Base-by-base conservation (phyloP, 2,113 vertebrate species). In the Oncorhynchus mykiss region DNA sequence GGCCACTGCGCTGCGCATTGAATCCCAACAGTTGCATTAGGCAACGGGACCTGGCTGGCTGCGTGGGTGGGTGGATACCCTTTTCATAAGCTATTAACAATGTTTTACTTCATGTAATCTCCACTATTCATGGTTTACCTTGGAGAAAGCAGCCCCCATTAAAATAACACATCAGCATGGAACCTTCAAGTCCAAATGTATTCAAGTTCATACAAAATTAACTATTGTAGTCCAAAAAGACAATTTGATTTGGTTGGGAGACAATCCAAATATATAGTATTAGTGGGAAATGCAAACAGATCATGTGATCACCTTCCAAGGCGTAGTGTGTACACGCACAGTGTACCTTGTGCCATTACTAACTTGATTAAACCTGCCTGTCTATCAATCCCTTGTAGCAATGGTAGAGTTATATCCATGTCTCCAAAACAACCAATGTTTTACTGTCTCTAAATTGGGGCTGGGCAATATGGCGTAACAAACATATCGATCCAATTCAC, bases 1-100 rank as follows among this genome's bases (percentile, higher is more conserved):
- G 84, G 84, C 82, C 68, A 73, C 78, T 80, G 86, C 81, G 65
- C 72, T 84, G 59, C n/a, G 7, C 59, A 24, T 73, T 80, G 80
- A 89, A 64, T 77, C 27, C 0, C 31, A 34, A 82, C 86, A 83
- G 81, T 73, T 51, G 22, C 12, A 71, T 86, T 87, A 72, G 20
- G 39, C 57, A 70, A 7, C 62, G 48, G 78, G 27, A 75, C 51
- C 66, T 62, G 59, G 27, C 57, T 59, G 24, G 70, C 45, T 75
- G 76, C 60, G 12, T 24, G 8, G 5, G 62, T 24, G 66, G 70
- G 20, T 29, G n/a, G 27, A 16, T 75, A 39, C 67, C 29, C 31
- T 25, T 69, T 79, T 57, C 22, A 60, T 45, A 70, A 51, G 45
- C 20, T 22, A 27, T 59, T n/a, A 67, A 24, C 16, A 4, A 72